Evolutionary conservation across 2,888 invertebrate species (phyloP), one percentile per base, ranked within the genome.

Genomic region (Andrena chrysosceles): DNA sequence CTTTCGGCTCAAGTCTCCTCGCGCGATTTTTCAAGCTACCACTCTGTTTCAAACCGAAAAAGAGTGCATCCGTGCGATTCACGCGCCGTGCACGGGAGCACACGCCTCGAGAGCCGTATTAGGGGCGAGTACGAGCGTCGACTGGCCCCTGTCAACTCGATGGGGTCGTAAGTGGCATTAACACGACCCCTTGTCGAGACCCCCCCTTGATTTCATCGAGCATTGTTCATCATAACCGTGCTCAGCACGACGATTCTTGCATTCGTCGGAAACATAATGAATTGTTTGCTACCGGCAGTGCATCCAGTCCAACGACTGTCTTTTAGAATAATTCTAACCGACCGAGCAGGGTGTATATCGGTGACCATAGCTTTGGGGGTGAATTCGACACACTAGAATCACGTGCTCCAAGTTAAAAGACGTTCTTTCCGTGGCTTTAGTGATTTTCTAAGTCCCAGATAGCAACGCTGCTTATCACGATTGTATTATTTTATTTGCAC

Each of bases 91-190:
- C 52, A 52, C 20, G 20, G 20, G 56, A 42, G 42, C 42, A 42
- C 64, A 26, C 68, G 67, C 49, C 80, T 78, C 71, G 77, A 80
- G 64, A 23, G 76, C 29, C 42, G 42, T 69, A 48, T 81, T 73
- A 73, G 69, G 56, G 56, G 67, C 62, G 75, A 71, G 77, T 64
- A 52, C 59, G 35, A 31, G 42, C 64, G 66, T 48, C 69, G 68
- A 62, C 42, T 70, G 73, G 52, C 64, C 74, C 68, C 73, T 66
- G 69, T 73, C 75, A 77, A 72, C 49, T 66, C 71, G 49, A 77
- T 60, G 63, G 77, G 81, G 68, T 75, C 42, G 68, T 72, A 81
- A 81, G 85, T 81, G 81, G 77, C 75, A 84, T 78, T 73, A 81
- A 81, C 70, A 42, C 63, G 42, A 62, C 80, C 81, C 74, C 75